Percentiles rank a stretch among this genome's conserved stretches.
These are phyloP conservation scores for Enteromius unitaeniatus DNA, from an alignment of 2,797 vertebrate species.

Conservation along the genomic window DNA sequence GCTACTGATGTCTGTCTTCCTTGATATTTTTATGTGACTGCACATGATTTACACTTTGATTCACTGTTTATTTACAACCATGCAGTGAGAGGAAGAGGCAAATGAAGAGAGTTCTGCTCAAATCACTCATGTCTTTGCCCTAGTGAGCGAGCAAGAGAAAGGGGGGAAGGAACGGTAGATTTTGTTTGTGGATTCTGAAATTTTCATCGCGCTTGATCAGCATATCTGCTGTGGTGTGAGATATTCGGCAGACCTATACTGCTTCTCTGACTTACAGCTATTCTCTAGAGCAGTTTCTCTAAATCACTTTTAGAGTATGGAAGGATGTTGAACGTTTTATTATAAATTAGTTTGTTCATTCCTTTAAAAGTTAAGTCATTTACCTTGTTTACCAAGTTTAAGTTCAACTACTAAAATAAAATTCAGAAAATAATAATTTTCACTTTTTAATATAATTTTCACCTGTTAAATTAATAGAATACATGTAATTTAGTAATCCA, in stretches of 20 bases:
- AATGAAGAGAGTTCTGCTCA: slow-evolving; percentile 31
- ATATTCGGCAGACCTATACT: slow-evolving; percentile 10
- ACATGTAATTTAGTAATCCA: background rate
- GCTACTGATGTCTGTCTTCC: slow-evolving; percentile 45
- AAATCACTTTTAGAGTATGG: background rate
- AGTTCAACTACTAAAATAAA: background rate
- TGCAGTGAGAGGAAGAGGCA: slow-evolving; percentile 37
- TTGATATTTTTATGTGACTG: slow-evolving; percentile 55
- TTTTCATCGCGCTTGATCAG: slow-evolving; percentile 40
- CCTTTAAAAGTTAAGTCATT: background rate
- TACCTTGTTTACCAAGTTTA: background rate
- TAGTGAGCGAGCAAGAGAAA: background rate
- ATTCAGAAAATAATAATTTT: background rate
- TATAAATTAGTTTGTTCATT: background rate
- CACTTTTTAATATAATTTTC: too few relatives aligned
- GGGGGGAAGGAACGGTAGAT: background rate
- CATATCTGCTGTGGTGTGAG: slow-evolving; percentile 41
- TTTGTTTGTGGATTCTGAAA: slow-evolving; percentile 38
- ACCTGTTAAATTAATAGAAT: background rate
- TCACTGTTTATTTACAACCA: slow-evolving; percentile 45
- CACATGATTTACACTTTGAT: slow-evolving; percentile 54
- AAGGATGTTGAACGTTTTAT: background rate
- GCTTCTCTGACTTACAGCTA: background rate
- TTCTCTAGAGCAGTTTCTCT: background rate
- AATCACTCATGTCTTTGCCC: slow-evolving; percentile 47